These are phyloP conservation scores for Lithosia quadra DNA, from an alignment of 2,888 invertebrate genomes.

Conservation along the genomic window DNA sequence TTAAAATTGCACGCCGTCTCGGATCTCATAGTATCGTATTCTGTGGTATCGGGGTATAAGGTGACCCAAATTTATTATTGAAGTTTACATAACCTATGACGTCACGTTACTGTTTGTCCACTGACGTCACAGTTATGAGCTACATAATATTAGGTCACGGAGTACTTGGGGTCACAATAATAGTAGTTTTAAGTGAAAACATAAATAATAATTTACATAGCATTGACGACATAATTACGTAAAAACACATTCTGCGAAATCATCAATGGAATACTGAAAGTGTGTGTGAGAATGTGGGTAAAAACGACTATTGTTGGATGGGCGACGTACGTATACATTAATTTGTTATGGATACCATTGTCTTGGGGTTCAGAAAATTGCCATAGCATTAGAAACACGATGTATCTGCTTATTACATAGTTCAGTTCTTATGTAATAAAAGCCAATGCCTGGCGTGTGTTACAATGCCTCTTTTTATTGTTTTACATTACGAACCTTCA, in stretches of 20 bases:
- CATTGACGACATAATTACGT: conserved; percentile 29
- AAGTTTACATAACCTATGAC: background rate
- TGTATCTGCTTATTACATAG: conserved; percentile 20
- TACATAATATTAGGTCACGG: background rate
- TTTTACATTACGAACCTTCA: background rate
- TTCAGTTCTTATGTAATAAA: conserved; percentile 8
- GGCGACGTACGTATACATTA: conserved; percentile 29
- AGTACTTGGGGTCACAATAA: conserved; percentile 33
- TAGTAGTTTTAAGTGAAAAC: conserved; percentile 44
- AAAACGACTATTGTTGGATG: conserved; percentile 58
- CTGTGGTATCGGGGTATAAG: no score
- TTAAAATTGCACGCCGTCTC: no score
- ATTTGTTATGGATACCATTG: conserved; percentile 36
- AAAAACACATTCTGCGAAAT: conserved; percentile 60
- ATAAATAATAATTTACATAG: conserved; percentile 28
- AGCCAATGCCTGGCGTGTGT: background rate
- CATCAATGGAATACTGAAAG: conserved; percentile 67
- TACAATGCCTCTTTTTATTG: background rate
- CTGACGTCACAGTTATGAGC: background rate
- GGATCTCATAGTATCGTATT: no score
- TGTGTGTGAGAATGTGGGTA: conserved; percentile 59
- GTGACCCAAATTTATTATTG: background rate
- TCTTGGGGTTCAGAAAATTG: conserved; percentile 27
- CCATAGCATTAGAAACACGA: conserved; percentile 22
- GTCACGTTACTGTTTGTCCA: background rate